Evolutionary conservation across 2,888 invertebrate genomes (phyloP).

Genomic region (Autographa gamma): DNA sequence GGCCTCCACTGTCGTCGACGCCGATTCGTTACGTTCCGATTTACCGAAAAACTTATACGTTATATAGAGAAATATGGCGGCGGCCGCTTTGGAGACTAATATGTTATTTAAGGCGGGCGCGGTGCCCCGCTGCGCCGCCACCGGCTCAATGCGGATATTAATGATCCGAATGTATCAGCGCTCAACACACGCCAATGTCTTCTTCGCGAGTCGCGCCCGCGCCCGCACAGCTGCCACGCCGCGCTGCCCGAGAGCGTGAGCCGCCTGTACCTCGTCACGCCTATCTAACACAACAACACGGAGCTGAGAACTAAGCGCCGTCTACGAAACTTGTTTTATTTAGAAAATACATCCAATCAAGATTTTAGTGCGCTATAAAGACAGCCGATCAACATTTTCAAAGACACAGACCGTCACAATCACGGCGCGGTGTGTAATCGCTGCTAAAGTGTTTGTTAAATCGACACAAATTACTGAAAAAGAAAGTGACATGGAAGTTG

Average conservation of each 20-base stretch:
- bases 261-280: background rate
- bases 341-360: slow-evolving; percentile 35
- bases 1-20: slow-evolving; percentile 79
- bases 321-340: slow-evolving; percentile 29
- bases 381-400: slow-evolving; percentile 17
- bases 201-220: slow-evolving; percentile 62
- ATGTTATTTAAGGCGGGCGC: slow-evolving; percentile 81
- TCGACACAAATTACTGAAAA: slow-evolving; percentile 46
- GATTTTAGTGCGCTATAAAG: slow-evolving; percentile 44
- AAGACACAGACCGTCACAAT: slow-evolving; percentile 24
- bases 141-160: slow-evolving; percentile 83
- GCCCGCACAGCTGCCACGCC: background rate
- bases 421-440: slow-evolving; percentile 28
- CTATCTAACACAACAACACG: background rate
- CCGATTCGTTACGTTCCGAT: slow-evolving; percentile 83
- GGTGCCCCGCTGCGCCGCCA: slow-evolving; percentile 83
- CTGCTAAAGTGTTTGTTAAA: slow-evolving; percentile 32
- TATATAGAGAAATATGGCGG: slow-evolving; percentile 79
- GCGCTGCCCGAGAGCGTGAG: background rate
- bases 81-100: slow-evolving; percentile 85
- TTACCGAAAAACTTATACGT: slow-evolving; percentile 79
- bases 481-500: slow-evolving; percentile 41
- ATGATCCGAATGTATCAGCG: slow-evolving; percentile 81
- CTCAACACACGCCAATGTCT: slow-evolving; percentile 75
- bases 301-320: slow-evolving; percentile 28